Base-by-base conservation (phyloP, 2,797 vertebrate species). In the Myotis pilosus region DNA sequence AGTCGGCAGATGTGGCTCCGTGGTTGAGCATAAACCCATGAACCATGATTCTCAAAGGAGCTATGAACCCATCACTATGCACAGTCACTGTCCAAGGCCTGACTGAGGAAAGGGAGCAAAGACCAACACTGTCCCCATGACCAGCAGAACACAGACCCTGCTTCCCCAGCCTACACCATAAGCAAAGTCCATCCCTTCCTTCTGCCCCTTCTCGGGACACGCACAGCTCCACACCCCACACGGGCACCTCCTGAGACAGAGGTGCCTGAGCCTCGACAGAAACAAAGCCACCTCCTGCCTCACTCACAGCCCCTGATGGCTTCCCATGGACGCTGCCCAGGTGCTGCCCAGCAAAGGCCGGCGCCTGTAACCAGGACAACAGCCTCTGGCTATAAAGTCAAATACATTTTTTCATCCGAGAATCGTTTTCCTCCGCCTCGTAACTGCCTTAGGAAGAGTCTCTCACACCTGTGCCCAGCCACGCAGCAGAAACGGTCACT, bases 401-500 rank as follows among this genome's bases (percentile, higher is more conserved):
- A 74, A 16, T 17, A 5, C 9, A 12, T 22, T 51, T 88, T 80
- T 51, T 60, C 33, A 64, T 25, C 44, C 74, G 44, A 69, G 19
- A 88, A 88, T 30, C 41, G 16, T 28, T 47, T 88, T 83, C 36
- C 69, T 74, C 23, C 55, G 79, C 41, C 57, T 11, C 57, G 62
- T 66, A 72, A 87, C 36, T 53, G 53, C 44, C 25, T 92, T n/a
- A 84, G 81, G 36, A 85, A 89, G 16, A 28, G 57, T 95, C 83
- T 75, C 91, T 49, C 49, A 74, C 28, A 90, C 25, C 64, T 4
- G 3, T 66, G 38, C 83, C 89, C 89, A 74, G 80, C 11, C 55
- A 72, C 20, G 41, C 2, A 4, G 17, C 44, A 60, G 47, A 84
- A 36, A 95, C 83, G 81, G 38, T 55, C n/a, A 93, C 97, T 99